A percentile compares a stretch with the other conserved stretches of the same genome.
Evolutionary conservation across 2,113 vertebrate genomes (phyloP).

Genomic region (Carassius auratus): DNA sequence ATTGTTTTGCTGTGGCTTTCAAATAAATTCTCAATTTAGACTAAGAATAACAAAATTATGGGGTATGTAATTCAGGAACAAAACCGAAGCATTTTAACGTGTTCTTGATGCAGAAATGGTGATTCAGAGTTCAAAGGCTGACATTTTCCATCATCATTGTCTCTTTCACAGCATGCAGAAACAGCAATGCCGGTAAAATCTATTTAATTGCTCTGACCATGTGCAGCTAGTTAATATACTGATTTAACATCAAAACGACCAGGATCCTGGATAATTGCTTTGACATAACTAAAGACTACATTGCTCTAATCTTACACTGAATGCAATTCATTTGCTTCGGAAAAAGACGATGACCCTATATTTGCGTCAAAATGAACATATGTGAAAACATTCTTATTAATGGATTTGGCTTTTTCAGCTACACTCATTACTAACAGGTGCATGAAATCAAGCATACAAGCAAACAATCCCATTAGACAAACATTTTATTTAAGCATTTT

Average conservation of each 20-base stretch:
- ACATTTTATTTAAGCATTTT: neutral
- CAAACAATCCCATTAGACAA: neutral
- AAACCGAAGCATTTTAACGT: conserved; percentile 66
- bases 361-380: neutral
- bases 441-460: neutral
- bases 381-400: neutral
- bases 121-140: conserved; percentile 46
- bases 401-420: neutral
- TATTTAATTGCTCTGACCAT: neutral
- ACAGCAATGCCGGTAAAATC: conserved; percentile 11
- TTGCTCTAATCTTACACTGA: neutral
- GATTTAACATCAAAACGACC: neutral
- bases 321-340: neutral
- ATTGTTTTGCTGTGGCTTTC: conserved; percentile 65
- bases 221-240: neutral
- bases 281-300: neutral
- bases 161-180: conserved; percentile 44
- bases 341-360: neutral
- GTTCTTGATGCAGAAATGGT: conserved; percentile 55
- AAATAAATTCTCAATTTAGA: conserved; percentile 74
- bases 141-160: conserved; percentile 45
- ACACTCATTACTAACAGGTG: conserved; percentile 3
- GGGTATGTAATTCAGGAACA: conserved; percentile 75
- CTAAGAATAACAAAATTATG: conserved; percentile 73
- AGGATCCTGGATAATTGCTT: neutral